A percentile compares a stretch with the other conserved stretches of the same genome.
Conservation (phyloP, 1,140 invertebrate genomes). For the Drosophila melanogaster region Release_6_plus_ISO1_MT NT_033777.3:26670501-26671000, state of each 20-base stretch:
- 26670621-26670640: slow-evolving; percentile 31
- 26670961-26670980: slow-evolving; percentile 3
- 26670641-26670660: slow-evolving; percentile 67
- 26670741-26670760: slow-evolving; percentile 67
- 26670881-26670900: slow-evolving; percentile 12
- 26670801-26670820: slow-evolving; percentile 43
- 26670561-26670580: background rate
- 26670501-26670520: slow-evolving; percentile 58
- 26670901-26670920: slow-evolving; percentile 13
- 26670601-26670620: slow-evolving; percentile 37
- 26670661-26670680: slow-evolving; percentile 84
- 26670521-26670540: slow-evolving; percentile 12
- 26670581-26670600: slow-evolving; percentile 2
- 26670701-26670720: slow-evolving; percentile 82
- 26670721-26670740: slow-evolving; percentile 79
- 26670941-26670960: slow-evolving; percentile 2
- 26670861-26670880: slow-evolving; percentile 8
- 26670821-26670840: slow-evolving; percentile 50
- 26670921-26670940: slow-evolving; percentile 27
- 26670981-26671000: slow-evolving; percentile 6
- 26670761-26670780: slow-evolving; percentile 49
- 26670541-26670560: background rate
- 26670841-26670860: slow-evolving; percentile 20
- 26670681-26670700: slow-evolving; percentile 81
- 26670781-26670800: slow-evolving; percentile 69